A percentile compares a stretch with the other conserved stretches of the same genome.
These are phyloP conservation scores for Notothenia rossii DNA, from an alignment of 2,113 vertebrate species.

Conservation along the genomic window DNA sequence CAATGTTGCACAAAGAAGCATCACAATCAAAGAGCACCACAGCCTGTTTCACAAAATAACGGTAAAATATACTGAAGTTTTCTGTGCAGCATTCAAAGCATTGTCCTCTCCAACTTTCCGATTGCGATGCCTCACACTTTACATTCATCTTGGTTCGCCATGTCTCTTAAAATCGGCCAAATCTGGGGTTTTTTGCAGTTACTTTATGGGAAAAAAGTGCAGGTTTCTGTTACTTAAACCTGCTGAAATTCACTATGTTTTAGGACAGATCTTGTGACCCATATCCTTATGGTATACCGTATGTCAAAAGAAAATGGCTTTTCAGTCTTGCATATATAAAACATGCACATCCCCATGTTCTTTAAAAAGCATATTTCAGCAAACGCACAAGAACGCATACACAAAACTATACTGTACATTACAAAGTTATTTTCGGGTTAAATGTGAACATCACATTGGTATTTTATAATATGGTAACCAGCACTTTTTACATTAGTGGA, in stretches of 20 bases:
- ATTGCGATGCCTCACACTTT: not conserved
- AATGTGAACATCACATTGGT: not conserved
- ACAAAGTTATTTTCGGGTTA: not conserved
- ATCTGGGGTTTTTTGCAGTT: no score
- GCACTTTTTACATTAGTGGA: no score
- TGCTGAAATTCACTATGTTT: not conserved
- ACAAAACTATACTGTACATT: not conserved
- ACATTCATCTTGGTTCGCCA: no score
- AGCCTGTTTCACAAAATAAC: conserved; percentile 51
- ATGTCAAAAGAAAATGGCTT: not conserved
- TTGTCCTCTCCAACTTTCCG: not conserved
- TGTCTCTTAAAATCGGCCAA: no score
- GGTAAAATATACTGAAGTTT: not conserved
- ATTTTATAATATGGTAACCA: no score
- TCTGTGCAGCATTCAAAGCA: not conserved
- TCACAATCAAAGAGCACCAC: conserved; percentile 48
- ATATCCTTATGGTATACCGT: not conserved
- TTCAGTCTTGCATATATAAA: not conserved
- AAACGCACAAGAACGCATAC: not conserved
- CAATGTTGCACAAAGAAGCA: conserved; percentile 16
- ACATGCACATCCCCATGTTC: not conserved
- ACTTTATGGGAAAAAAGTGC: not conserved
- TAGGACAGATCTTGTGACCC: not conserved
- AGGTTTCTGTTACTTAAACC: not conserved
- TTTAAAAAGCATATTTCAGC: not conserved